phyloP scores from a whole-genome alignment of 2,888 invertebrate genomes.

The Apotomis turbidana region DNA sequence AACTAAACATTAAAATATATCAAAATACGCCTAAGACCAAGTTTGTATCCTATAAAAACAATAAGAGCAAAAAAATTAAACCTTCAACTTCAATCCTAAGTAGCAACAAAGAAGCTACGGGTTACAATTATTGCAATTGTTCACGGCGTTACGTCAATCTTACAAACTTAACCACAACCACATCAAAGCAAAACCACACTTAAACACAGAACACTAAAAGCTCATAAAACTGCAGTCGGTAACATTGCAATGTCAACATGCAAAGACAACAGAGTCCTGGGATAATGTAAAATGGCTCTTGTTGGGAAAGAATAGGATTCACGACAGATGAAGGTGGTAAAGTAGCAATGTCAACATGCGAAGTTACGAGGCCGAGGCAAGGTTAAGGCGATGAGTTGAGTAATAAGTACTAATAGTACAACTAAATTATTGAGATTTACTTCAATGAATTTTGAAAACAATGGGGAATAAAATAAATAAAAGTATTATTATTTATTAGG shows the following conservation, averaged over 20 bases:
- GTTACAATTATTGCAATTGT: conserved; percentile 37
- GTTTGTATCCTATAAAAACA: conserved; percentile 12
- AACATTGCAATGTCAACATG: conserved; percentile 50
- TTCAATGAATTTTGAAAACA: conserved; percentile 20
- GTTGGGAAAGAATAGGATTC: conserved; percentile 44
- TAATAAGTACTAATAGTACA: conserved; percentile 45
- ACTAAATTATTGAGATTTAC: conserved; percentile 33
- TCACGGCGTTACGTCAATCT: conserved; percentile 31
- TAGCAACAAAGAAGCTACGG: conserved; percentile 34
- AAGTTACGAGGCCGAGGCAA: conserved; percentile 68
- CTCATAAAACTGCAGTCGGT: conserved; percentile 41
- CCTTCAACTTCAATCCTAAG: conserved; percentile 30
- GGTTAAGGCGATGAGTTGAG: conserved; percentile 68
- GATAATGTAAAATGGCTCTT: conserved; percentile 44
- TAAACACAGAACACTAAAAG: conserved; percentile 44
- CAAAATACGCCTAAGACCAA: too few relatives aligned
- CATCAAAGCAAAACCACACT: conserved; percentile 41
- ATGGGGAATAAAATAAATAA: not conserved
- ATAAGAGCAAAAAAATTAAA: conserved; percentile 17
- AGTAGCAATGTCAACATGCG: conserved; percentile 52
- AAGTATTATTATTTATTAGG: too few relatives aligned
- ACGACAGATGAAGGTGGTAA: conserved; percentile 42
- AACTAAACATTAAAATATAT: too few relatives aligned
- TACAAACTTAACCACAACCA: conserved; percentile 16
- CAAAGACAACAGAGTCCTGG: conserved; percentile 10